Evolutionary conservation across 2,113 vertebrate species (phyloP).

Genomic region (Bubo bubo): DNA sequence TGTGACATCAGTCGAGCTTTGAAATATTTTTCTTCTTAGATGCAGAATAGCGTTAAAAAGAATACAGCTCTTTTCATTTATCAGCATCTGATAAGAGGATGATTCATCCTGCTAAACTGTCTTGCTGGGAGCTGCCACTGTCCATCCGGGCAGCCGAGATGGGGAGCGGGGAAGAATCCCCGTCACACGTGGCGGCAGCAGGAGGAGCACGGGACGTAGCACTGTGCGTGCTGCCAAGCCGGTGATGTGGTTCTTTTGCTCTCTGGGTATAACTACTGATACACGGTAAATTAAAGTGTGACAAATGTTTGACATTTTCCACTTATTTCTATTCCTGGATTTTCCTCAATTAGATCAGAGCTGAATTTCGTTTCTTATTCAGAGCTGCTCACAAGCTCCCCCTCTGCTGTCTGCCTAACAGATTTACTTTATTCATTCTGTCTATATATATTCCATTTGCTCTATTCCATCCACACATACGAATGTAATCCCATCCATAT

Average conservation of each 20-base stretch:
- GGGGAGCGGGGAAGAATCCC: background rate
- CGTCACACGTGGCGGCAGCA: background rate
- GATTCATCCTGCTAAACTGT: background rate
- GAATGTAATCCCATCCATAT: background rate
- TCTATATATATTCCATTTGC: background rate
- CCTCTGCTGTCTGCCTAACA: background rate
- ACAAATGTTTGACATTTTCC: constrained; percentile 2
- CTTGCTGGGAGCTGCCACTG: background rate
- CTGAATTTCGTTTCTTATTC: background rate
- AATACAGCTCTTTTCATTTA: constrained; percentile 1
- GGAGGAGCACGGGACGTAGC: background rate
- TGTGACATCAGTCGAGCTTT: constrained; percentile 21
- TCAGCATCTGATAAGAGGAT: constrained; percentile 24
- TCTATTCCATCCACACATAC: background rate
- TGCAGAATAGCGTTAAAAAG: constrained; percentile 42
- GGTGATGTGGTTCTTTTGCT: background rate
- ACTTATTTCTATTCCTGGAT: constrained; percentile 28
- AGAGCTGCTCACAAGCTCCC: constrained; percentile 9
- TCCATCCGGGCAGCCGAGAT: background rate
- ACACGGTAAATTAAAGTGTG: background rate
- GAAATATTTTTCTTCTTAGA: constrained; percentile 19
- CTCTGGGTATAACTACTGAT: background rate
- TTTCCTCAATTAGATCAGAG: constrained; percentile 54
- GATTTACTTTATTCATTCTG: background rate
- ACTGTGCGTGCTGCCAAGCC: background rate